These are phyloP conservation scores for Hypolimnas misippus DNA, from an alignment of 2,888 invertebrate species.

Conservation along the genomic window DNA sequence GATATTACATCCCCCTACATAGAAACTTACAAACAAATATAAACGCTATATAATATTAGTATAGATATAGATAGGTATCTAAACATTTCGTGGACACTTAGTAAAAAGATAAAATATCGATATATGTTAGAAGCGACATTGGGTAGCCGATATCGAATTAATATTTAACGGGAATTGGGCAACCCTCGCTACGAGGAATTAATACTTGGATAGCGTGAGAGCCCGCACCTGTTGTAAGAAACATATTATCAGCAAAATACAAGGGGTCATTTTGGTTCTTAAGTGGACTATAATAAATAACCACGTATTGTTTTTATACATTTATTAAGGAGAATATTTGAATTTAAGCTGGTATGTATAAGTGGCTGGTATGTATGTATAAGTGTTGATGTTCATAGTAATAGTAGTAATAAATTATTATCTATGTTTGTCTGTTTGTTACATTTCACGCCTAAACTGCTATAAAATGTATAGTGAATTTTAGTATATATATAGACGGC, in stretches of 20 bases:
- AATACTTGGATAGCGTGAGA: constrained; percentile 65
- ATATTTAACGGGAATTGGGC: constrained; percentile 66
- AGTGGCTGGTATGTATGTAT: no score
- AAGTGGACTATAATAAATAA: not conserved
- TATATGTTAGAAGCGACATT: constrained; percentile 6
- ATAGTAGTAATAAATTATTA: no score
- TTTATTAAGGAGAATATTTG: not conserved
- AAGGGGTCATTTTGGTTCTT: constrained; percentile 10
- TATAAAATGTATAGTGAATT: no score
- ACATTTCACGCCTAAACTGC: no score
- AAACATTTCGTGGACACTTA: not conserved
- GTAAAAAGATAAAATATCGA: not conserved
- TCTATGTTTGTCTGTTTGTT: no score
- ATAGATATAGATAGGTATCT: no score
- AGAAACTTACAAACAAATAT: no score
- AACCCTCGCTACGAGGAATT: constrained; percentile 58
- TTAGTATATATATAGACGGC: no score
- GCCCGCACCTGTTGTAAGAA: constrained; percentile 55
- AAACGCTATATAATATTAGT: no score
- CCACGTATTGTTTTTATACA: constrained; percentile 3
- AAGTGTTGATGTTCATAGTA: no score
- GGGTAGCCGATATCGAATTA: constrained; percentile 48
- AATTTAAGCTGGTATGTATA: not conserved
- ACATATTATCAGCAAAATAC: constrained; percentile 17
- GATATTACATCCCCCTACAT: no score